Base-by-base conservation (phyloP, 2,797 vertebrate species). In the Mastacembelus armatus region DNA sequence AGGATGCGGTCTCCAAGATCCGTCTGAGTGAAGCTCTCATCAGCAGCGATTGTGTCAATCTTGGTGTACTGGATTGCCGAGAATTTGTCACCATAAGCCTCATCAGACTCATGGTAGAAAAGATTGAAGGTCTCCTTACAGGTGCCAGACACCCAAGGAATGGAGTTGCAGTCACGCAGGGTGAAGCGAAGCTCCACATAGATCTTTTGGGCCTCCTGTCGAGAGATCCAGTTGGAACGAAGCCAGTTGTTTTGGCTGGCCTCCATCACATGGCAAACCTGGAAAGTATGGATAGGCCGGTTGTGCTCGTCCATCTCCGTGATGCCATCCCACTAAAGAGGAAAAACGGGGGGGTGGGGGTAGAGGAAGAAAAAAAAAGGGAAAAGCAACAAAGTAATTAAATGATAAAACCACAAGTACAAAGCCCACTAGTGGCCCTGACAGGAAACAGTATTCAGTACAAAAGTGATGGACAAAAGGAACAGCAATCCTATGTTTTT, bases 211-310 rank as follows among this genome's bases (percentile, higher is more conserved):
- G 97, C 96, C 0, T 96, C 96, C 32, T 98, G 95, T 7, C 97
- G 95, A 22, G 95, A 95, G 72, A 98, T 95, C 97, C 97, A 98
- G 88, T 95, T 96, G 66, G 97, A 96, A 14, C 95, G 95, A 62
- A 98, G 96, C 97, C 97, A 98, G 90, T 98, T 98, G 93, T 98
- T 98, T 80, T 98, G 97, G 89, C 96, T 98, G 54, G 96, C 95
- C 66, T 98, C 96, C 96, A 98, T 98, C 77, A 98, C 97, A 0
- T 96, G 96, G 89, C 97, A 98, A 21, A 98, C 96, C 88, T 98
- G 97, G 85, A 97, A 98, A 0, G 97, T 98, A 47, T 98, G 97
- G 74, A 98, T 98, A 80, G 97, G 96, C 24, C 93, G 93, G 81
- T 98, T 98, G 84, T 96, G 96, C 73, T 98, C 96, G 56, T 98